Evolutionary conservation across 1,140 invertebrate species (phyloP), one percentile per base, ranked within the genome.

Genomic region (Sminthurinus signatus): DNA sequence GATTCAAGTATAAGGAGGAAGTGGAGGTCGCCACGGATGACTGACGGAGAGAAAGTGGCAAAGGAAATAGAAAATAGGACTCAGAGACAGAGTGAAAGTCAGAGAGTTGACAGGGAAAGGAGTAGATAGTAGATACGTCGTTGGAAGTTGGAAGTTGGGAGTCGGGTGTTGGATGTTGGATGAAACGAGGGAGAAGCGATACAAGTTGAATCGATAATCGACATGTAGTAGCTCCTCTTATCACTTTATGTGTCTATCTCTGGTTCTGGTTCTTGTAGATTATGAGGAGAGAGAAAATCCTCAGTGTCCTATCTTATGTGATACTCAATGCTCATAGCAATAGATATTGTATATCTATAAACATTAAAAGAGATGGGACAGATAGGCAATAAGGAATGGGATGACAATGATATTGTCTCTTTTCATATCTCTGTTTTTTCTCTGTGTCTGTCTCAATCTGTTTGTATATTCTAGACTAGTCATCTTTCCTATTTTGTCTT

Each of bases 161-260:
- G n/a, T n/a, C n/a, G n/a, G n/a, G n/a, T n/a, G n/a, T n/a, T n/a
- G n/a, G n/a, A n/a, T n/a, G n/a, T n/a, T n/a, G n/a, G n/a, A n/a
- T 17, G 44, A 5, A 46, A n/a, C 5, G 28, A 27, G 50, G 28
- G n/a, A n/a, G n/a, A 52, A 29, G n/a, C 50, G 59, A 60, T 60
- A 60, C 59, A 60, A n/a, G 28, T n/a, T n/a, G 27, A 65, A 65
- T 65, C 63, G 63, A 65, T 65, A 65, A 65, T 65, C 63, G 63
- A 55, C 32, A 44, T 32, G 32, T n/a, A n/a, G n/a, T n/a, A n/a
- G n/a, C n/a, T n/a, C n/a, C n/a, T n/a, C n/a, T n/a, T n/a, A n/a
- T n/a, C n/a, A n/a, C n/a, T n/a, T n/a, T n/a, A n/a, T n/a, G n/a
- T n/a, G n/a, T n/a, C n/a, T n/a, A n/a, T n/a, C n/a, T n/a, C n/a